These are phyloP conservation scores for Cisticola juncidis DNA, from an alignment of 2,113 vertebrate species.

Conservation along the genomic window DNA sequence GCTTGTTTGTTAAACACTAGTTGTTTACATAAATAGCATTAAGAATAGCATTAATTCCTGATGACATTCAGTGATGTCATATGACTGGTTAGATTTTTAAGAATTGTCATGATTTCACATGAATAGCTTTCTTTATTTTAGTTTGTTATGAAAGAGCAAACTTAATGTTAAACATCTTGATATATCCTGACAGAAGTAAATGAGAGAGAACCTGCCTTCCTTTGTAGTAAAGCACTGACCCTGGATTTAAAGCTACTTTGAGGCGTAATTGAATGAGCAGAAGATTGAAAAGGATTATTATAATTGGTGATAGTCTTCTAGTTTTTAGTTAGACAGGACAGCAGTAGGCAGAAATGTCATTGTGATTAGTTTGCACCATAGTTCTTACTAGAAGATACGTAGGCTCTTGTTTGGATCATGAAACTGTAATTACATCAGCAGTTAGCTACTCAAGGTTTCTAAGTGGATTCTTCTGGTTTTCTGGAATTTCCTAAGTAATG, in stretches of 20 bases:
- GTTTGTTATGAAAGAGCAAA: background rate
- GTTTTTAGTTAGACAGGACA: background rate
- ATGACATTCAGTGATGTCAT: background rate
- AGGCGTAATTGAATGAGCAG: background rate
- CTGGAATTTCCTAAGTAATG: background rate
- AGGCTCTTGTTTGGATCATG: constrained; percentile 24
- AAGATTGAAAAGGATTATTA: constrained; percentile 13
- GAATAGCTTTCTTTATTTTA: background rate
- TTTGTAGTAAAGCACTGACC: constrained; percentile 29
- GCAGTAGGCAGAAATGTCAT: constrained; percentile 33
- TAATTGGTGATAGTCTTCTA: background rate
- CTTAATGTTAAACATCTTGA: constrained; percentile 19
- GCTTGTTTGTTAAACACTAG: background rate
- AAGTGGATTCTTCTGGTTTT: constrained; percentile 11
- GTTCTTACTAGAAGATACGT: background rate
- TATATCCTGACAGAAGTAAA: constrained; percentile 1
- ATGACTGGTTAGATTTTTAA: background rate
- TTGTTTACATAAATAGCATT: background rate
- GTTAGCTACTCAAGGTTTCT: background rate
- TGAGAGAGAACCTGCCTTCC: background rate
- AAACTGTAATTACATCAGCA: constrained; percentile 25
- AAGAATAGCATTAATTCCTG: background rate
- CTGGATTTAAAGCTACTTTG: background rate
- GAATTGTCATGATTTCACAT: background rate
- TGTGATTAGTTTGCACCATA: background rate